Evolutionary conservation across 2,797 vertebrate genomes (phyloP).

Genomic region (Buphagus erythrorhynchus): DNA sequence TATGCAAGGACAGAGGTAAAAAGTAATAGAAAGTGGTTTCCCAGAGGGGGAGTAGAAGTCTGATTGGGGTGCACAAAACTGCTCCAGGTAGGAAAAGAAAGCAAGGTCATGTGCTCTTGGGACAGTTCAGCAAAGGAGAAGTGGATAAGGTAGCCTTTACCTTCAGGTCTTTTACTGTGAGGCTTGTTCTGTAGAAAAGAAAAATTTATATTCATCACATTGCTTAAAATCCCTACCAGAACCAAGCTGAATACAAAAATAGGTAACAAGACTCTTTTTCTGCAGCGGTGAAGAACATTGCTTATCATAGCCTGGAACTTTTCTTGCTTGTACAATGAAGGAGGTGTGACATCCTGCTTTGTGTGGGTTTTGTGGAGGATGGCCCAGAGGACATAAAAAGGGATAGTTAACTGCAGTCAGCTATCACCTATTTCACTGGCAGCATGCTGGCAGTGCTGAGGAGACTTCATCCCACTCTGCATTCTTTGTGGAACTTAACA

Average conservation of each 20-base stretch:
- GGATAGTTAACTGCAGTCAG: background rate
- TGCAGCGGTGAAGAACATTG: background rate
- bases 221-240: background rate
- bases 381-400: background rate
- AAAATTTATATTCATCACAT: background rate
- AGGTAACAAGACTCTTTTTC: background rate
- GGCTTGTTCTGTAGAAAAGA: background rate
- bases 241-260: background rate
- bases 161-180: background rate
- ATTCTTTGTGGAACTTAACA: background rate
- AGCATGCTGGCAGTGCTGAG: background rate
- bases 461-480: background rate
- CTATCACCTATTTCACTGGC: background rate
- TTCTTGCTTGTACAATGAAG: background rate
- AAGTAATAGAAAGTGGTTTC: background rate
- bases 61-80: background rate
- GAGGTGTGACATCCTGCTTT: background rate
- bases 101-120: background rate
- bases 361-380: background rate
- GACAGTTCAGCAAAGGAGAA: background rate
- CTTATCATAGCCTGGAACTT: background rate
- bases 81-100: background rate
- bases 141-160: background rate
- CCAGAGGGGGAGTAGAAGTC: background rate
- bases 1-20: background rate